phyloP scores from a whole-genome alignment of 2,797 vertebrate genomes.

The Myripristis jacobus region DNA sequence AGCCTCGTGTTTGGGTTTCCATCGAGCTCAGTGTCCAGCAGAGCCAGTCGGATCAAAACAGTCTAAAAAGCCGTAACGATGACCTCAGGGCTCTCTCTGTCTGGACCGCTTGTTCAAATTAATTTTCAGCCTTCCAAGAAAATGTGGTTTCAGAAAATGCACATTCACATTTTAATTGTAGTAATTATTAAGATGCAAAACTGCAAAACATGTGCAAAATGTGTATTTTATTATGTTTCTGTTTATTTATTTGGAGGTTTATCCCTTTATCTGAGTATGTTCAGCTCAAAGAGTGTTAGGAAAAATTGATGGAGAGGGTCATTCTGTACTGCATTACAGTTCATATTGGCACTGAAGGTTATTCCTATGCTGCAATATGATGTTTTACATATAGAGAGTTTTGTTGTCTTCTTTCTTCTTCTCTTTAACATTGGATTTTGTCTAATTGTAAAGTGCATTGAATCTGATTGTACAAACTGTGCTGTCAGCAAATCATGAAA shows the following conservation, averaged over 20 bases:
- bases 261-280: too few relatives aligned
- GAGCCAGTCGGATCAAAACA: slow-evolving; percentile 73
- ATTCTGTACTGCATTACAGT: too few relatives aligned
- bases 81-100: slow-evolving; percentile 60
- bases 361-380: too few relatives aligned
- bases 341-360: too few relatives aligned
- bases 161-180: slow-evolving; percentile 45
- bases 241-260: too few relatives aligned
- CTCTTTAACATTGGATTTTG: too few relatives aligned
- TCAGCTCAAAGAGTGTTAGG: too few relatives aligned
- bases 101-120: slow-evolving; percentile 52
- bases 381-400: too few relatives aligned
- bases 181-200: slow-evolving; percentile 7
- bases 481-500: slow-evolving; percentile 1
- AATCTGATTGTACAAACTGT: too few relatives aligned
- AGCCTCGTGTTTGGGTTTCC: slow-evolving; percentile 77
- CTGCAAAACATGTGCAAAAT: slow-evolving; percentile 8
- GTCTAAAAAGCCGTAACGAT: slow-evolving; percentile 62
- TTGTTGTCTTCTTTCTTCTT: too few relatives aligned
- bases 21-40: slow-evolving; percentile 64
- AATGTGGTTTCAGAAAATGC: slow-evolving; percentile 27
- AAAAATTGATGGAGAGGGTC: too few relatives aligned
- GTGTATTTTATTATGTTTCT: too few relatives aligned
- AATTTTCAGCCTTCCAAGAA: slow-evolving; percentile 34
- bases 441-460: not conserved